Evolutionary conservation across 2,888 invertebrate species (phyloP).

Genomic region (Tetranychus piercei): DNA sequence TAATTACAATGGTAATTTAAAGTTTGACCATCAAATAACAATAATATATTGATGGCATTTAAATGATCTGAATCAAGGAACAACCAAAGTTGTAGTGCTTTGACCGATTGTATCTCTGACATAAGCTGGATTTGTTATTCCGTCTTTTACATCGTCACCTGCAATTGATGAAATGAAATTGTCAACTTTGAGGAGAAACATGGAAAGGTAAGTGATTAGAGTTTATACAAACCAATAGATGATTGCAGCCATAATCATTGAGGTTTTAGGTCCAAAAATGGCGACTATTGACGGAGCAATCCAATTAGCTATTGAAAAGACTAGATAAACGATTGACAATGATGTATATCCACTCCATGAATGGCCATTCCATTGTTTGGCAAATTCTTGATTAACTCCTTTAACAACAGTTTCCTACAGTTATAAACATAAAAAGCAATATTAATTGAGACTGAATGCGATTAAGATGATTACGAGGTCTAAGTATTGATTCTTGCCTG

Average conservation of each 20-base stretch:
- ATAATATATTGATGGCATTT: too few species aligned
- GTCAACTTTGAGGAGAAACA: not conserved
- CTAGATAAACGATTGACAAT: conserved; percentile 74
- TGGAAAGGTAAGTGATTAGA: not conserved
- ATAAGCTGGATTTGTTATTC: too few species aligned
- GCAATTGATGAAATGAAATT: not conserved
- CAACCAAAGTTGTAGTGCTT: too few species aligned
- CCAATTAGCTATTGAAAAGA: conserved; percentile 81
- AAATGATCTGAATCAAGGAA: too few species aligned
- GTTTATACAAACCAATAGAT: conserved; percentile 48
- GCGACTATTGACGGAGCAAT: conserved; percentile 74
- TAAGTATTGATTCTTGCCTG: conserved; percentile 45
- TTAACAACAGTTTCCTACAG: conserved; percentile 72
- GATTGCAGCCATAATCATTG: conserved; percentile 66
- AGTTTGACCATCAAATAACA: too few species aligned
- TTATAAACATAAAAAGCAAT: conserved; percentile 28
- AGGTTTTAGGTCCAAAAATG: conserved; percentile 60
- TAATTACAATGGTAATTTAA: too few species aligned
- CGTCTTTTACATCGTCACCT: too few species aligned
- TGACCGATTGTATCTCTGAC: too few species aligned
- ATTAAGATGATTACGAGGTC: conserved; percentile 13
- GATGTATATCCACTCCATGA: conserved; percentile 71
- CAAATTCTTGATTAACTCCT: conserved; percentile 52
- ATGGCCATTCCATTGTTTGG: conserved; percentile 37
- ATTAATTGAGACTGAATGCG: not conserved